These are phyloP conservation scores for Chorisops tibialis DNA, from an alignment of 2,888 invertebrate genomes.

Conservation along the genomic window DNA sequence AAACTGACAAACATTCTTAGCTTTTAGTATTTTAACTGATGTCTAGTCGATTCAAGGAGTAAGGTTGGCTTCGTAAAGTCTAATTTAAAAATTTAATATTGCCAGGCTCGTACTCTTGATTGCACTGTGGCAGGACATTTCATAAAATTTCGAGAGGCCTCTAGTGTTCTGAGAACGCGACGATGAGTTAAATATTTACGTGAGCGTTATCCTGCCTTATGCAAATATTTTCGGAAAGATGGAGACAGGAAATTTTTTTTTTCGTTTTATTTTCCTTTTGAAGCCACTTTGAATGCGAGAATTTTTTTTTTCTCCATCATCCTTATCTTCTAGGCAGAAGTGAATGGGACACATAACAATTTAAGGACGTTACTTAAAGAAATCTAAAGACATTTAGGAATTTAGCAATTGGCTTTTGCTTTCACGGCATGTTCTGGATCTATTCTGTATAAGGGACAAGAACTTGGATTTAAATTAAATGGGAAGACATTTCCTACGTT, in stretches of 20 bases:
- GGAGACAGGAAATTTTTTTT: neutral
- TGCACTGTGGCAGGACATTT: neutral
- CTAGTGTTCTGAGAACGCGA: neutral
- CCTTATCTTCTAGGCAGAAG: no score
- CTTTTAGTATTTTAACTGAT: no score
- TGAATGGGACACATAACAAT: no score
- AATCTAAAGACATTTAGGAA: constrained; percentile 1
- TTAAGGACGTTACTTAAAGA: neutral
- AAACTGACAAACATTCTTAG: no score
- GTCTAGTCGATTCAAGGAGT: neutral
- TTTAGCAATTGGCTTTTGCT: constrained; percentile 3
- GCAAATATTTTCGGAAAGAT: constrained; percentile 17
- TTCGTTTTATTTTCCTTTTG: no score
- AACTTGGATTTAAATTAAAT: no score
- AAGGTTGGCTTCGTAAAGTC: neutral
- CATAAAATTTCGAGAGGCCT: neutral
- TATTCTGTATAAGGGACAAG: no score
- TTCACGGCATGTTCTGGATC: neutral
- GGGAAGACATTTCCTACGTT: no score
- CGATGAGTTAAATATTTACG: constrained; percentile 25
- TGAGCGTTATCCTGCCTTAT: constrained; percentile 13
- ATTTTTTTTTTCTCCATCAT: no score
- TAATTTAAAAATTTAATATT: constrained; percentile 22
- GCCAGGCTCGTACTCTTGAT: neutral
- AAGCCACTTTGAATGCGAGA: no score